Base-by-base conservation (phyloP, 2,888 invertebrate species). In the Lamproptera curius region DNA sequence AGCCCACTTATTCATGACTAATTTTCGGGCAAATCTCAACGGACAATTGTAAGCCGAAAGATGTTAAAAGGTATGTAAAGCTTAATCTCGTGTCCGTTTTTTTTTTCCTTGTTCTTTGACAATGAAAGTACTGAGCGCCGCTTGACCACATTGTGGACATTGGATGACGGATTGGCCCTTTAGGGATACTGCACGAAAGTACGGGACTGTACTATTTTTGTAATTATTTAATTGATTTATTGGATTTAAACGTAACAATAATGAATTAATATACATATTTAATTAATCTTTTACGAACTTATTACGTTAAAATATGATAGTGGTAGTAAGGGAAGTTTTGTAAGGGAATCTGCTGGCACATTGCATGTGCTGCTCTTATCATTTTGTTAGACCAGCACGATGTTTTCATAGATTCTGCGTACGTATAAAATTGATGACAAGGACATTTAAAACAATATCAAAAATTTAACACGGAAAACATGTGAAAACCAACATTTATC, bases 1-100 rank as follows among this genome's bases (percentile, higher is more conserved):
- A 70, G 70, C 75, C 74, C 71, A 81, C 77, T 81, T 81, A 82
- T 81, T 78, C 76, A 77, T 76, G 74, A 68, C 75, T 76, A 79
- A 78, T 80, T 76, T 77, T 65, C 52, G 47, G 52, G 47, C 61
- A 61, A 73, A 79, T 74, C 70, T 74, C 61, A 70, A 56, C 72
- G 64, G 61, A 73, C 72, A 74, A 70, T 70, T 68, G 59, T 58
- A 44, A 52, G 54, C 50, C 52, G 50, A 63, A 52, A 64, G 68
- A 72, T 73, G 73, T 74, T 73, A 16, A 48, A 48, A 48, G 33
- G 16, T 48, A 48, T 39, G 73, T 63, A 69, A 70, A 68, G 67
- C 65, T 70, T 82, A 85, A 84, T 83, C 84, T 82, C 61, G 56
- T n/a, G n/a, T n/a, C n/a, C 57, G 62, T 73, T 75, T 76, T 74